Evolutionary conservation across 2,113 vertebrate genomes (phyloP).

Genomic region (Athene cunicularia): DNA sequence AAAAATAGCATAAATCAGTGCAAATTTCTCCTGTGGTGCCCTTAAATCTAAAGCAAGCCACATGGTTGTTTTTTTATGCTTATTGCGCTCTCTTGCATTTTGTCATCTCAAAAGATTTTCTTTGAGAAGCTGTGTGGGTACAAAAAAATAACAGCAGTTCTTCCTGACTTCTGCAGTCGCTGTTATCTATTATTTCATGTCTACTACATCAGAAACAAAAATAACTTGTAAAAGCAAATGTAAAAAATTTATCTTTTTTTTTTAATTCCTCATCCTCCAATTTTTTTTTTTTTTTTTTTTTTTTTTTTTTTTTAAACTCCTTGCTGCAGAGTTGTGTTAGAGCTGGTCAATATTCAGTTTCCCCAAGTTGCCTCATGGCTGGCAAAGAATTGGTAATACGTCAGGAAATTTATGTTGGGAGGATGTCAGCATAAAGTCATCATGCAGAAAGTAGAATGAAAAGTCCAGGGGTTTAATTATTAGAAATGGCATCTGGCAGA

Average conservation of each 20-base stretch:
- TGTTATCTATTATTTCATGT: not conserved
- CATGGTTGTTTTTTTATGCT: not conserved
- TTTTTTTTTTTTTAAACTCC: not conserved
- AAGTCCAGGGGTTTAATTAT: not conserved
- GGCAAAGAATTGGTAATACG: not conserved
- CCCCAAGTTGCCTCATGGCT: not conserved
- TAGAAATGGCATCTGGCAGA: not conserved
- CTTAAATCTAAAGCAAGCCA: not conserved
- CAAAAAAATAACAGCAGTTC: not conserved
- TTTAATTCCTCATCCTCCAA: not conserved
- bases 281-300: not conserved
- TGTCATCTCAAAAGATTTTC: not conserved
- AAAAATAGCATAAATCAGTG: not conserved
- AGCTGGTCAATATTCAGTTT: not conserved
- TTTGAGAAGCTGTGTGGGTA: not conserved
- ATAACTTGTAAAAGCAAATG: not conserved
- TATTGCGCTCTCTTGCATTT: not conserved
- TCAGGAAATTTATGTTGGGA: not conserved
- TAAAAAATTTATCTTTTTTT: not conserved
- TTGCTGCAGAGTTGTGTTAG: not conserved
- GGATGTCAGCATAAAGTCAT: not conserved
- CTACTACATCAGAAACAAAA: not conserved
- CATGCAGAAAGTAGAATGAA: not conserved
- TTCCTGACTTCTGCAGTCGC: not conserved
- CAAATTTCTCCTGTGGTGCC: not conserved